Conservation (phyloP, 2,113 vertebrate genomes). For the Psilopsiagon aymara region DNA sequence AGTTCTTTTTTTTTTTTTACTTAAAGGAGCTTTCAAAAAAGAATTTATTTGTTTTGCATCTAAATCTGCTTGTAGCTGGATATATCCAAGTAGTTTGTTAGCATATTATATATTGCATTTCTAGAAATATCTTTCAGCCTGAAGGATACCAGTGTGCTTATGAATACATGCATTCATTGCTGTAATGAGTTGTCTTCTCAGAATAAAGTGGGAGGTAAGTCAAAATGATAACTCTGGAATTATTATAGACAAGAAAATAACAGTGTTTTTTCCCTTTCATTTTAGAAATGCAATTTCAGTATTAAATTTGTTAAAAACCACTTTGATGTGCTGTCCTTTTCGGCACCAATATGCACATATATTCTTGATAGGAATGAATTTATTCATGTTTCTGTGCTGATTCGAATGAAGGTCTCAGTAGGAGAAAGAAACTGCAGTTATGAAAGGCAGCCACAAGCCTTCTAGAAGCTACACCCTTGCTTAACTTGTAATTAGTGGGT, state of each 20-base stretch:
- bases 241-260: not conserved
- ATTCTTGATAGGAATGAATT: not conserved
- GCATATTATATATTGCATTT: not conserved
- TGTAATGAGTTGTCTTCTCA: not conserved
- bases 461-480: not conserved
- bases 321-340: not conserved
- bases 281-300: not conserved
- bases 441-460: not conserved
- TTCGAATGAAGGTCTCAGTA: not conserved
- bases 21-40: not conserved
- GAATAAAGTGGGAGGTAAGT: not conserved
- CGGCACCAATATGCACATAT: not conserved
- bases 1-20: not conserved
- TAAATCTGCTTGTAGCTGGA: not conserved
- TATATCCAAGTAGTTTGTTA: not conserved
- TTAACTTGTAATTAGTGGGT: not conserved
- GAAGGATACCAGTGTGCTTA: not conserved
- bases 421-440: not conserved
- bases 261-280: not conserved
- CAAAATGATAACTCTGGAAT: not conserved
- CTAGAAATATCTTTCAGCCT: not conserved
- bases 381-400: not conserved
- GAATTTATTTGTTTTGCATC: not conserved
- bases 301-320: not conserved
- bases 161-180: not conserved